These are phyloP conservation scores for Drosophila sechellia DNA, from an alignment of 1,140 invertebrate genomes.

Conservation along the genomic window DNA sequence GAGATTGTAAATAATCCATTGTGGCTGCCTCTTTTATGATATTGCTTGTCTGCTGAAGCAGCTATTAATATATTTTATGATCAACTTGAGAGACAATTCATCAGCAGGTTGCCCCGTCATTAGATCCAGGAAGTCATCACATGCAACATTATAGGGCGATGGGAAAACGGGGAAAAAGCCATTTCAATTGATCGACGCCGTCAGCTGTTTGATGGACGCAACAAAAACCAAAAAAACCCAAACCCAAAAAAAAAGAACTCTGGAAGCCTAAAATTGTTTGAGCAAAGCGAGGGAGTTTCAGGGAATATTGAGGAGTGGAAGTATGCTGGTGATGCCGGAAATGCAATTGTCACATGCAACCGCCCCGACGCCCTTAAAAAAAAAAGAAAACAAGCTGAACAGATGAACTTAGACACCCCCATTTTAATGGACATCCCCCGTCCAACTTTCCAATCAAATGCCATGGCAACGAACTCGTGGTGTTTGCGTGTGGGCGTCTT, in stretches of 20 bases:
- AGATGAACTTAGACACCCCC: conserved; percentile 29
- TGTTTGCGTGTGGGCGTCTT: conserved; percentile 52
- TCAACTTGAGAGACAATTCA: conserved; percentile 33
- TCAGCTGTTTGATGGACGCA: conserved; percentile 63
- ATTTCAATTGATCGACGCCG: conserved; percentile 67
- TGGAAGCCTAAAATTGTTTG: not conserved
- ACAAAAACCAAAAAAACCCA: conserved; percentile 27
- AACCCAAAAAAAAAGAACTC: conserved; percentile 15
- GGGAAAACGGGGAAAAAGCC: conserved; percentile 9
- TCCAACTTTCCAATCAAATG: not conserved
- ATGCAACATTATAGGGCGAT: conserved; percentile 13
- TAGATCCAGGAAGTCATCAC: conserved; percentile 50
- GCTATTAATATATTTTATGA: conserved; percentile 29
- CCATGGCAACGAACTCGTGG: conserved; percentile 37
- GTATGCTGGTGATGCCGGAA: conserved; percentile 63
- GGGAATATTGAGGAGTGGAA: conserved; percentile 31
- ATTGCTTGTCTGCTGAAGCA: not conserved
- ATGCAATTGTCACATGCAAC: conserved; percentile 74
- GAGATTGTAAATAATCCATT: not conserved
- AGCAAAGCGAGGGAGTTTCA: conserved; percentile 13
- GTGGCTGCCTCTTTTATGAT: not conserved
- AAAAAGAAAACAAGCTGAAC: conserved; percentile 32
- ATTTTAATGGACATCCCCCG: not conserved
- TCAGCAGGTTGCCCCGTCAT: conserved; percentile 37
- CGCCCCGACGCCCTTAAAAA: conserved; percentile 58